phyloP scores from a whole-genome alignment of 2,888 invertebrate genomes.

The Nasonovia ribisnigri region DNA sequence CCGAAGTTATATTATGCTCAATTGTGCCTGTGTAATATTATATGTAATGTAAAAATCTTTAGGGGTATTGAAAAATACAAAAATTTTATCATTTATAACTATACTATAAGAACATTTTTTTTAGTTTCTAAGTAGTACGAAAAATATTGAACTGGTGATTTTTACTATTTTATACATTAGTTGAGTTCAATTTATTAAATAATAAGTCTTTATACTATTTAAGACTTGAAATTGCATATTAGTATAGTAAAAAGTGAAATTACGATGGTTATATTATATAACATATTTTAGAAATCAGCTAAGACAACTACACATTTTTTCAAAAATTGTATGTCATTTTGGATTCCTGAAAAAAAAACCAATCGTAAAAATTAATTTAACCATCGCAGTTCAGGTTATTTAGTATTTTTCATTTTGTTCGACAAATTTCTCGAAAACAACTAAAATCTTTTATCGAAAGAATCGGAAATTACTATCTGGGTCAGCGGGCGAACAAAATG shows the following conservation, averaged over 20 bases:
- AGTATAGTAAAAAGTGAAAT: too few species aligned
- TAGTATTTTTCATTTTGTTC: neutral
- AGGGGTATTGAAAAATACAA: neutral
- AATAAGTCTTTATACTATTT: too few species aligned
- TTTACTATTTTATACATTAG: neutral
- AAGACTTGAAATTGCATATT: neutral
- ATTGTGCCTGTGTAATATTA: neutral
- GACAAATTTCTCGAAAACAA: neutral
- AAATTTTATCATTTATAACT: neutral
- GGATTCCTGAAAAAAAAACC: neutral
- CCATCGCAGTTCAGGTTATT: neutral
- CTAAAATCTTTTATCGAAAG: neutral
- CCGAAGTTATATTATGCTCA: neutral
- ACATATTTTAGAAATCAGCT: neutral
- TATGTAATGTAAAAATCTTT: neutral
- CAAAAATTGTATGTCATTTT: neutral
- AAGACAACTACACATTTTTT: neutral
- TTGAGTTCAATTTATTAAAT: neutral
- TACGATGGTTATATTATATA: too few species aligned
- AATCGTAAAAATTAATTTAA: neutral
- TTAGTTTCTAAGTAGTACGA: neutral
- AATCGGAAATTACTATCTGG: neutral
- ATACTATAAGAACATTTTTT: neutral
- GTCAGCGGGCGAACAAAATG: neutral
- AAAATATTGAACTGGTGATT: neutral